Evolutionary conservation across 2,888 invertebrate genomes (phyloP).

Genomic region (Ichneumoninae sp.): DNA sequence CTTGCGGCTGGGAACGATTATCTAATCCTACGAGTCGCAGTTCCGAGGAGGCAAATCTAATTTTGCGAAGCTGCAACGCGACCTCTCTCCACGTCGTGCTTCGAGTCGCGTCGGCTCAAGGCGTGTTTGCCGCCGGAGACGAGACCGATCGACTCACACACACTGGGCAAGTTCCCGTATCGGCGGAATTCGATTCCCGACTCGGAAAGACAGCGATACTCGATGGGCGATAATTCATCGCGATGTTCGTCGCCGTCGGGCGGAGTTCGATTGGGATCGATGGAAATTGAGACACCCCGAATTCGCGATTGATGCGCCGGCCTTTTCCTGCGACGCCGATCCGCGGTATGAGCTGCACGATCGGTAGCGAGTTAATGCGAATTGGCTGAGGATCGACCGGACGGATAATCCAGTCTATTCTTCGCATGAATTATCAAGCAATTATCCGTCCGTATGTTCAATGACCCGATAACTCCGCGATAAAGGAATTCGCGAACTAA

Average conservation of each 20-base stretch:
- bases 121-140: conserved; percentile 56
- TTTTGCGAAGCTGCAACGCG: conserved; percentile 66
- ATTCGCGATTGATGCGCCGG: conserved; percentile 7
- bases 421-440: conserved; percentile 59
- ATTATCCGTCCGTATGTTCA: conserved; percentile 57
- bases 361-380: conserved; percentile 31
- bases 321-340: not conserved
- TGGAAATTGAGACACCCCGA: conserved; percentile 5
- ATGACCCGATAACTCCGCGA: conserved; percentile 59
- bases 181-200: conserved; percentile 56
- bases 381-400: conserved; percentile 43
- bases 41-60: conserved; percentile 70
- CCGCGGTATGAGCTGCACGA: not conserved
- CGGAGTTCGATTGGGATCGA: conserved; percentile 40
- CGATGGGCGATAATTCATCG: conserved; percentile 14
- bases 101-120: conserved; percentile 21
- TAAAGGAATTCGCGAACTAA: conserved; percentile 57
- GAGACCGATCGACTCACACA: conserved; percentile 48
- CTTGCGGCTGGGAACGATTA: conserved; percentile 66
- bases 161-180: conserved; percentile 28
- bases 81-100: conserved; percentile 31
- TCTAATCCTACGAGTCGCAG: conserved; percentile 71
- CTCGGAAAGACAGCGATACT: conserved; percentile 17
- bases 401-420: conserved; percentile 48
- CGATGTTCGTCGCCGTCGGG: conserved; percentile 32